These are phyloP conservation scores for Teleopsis dalmanni DNA, from an alignment of 1,140 invertebrate genomes.

Conservation along the genomic window DNA sequence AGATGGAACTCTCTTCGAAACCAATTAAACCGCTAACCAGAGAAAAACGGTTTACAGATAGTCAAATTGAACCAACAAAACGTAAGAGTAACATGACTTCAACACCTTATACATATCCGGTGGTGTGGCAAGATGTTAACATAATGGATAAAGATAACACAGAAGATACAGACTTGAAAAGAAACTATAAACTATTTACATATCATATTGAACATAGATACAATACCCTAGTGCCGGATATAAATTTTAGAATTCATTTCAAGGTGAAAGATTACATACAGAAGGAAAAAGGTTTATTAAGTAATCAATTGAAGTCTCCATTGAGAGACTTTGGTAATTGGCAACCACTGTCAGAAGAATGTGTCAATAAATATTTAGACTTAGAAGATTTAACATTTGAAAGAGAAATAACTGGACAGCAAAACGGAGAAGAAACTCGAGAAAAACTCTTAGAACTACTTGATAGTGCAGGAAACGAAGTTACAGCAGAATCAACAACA, in stretches of 20 bases:
- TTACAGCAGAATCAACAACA: not conserved
- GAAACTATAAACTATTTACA: constrained; percentile 37
- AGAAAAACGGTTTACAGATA: constrained; percentile 24
- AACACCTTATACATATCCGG: constrained; percentile 31
- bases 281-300: constrained; percentile 20
- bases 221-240: constrained; percentile 35
- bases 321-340: not conserved
- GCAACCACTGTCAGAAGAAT: constrained; percentile 25
- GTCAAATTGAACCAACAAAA: too few relatives aligned
- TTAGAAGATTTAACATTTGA: constrained; percentile 27
- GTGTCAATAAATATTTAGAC: constrained; percentile 26
- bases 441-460: not conserved
- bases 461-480: not conserved
- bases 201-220: constrained; percentile 38
- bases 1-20: constrained; percentile 20
- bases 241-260: constrained; percentile 33
- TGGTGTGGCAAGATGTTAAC: constrained; percentile 24
- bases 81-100: constrained; percentile 10
- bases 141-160: constrained; percentile 33
- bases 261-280: constrained; percentile 35
- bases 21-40: constrained; percentile 24
- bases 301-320: not conserved
- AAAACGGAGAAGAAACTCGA: not conserved
- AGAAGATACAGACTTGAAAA: constrained; percentile 31
- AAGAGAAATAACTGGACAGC: not conserved